Base-by-base conservation (phyloP, 1,140 invertebrate genomes). In the Cyphomyrmex costatus region DNA sequence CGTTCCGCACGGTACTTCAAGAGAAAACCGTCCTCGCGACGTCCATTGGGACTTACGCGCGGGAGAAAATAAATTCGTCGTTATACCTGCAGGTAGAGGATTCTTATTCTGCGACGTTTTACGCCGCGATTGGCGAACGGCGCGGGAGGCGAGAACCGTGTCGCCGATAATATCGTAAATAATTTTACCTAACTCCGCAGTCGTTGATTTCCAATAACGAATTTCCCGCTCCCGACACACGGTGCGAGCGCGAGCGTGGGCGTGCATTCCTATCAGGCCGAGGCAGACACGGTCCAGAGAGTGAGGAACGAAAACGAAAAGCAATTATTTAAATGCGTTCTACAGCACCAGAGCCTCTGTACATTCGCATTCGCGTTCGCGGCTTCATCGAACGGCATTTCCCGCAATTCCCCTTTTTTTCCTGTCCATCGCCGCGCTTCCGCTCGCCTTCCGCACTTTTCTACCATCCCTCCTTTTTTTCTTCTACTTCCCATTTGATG, bases 291-390 rank as follows among this genome's bases (percentile, higher is more conserved):
- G 16, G 24, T 1, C n/a, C 14, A 65, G 8, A 30, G 51, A 42
- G 24, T 51, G 30, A 56, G 33, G 42, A 33, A 63, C 53, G 78
- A 89, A 83, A 89, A 87, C 88, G 88, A 79, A 82, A 90, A 91
- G 90, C 84, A 90, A 91, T 90, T 91, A 90, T 91, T 91, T 85
- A 89, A 91, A 90, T 91, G 90, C 87, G 76, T 79, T 82, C 77
- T 60, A 56, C 63, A 46, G 21, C 53, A 33, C 51, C 24, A 58
- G 24, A 33, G 36, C 58, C 27, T 49, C 27, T 63, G 3, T 68
- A 16, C 16, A 51, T 78, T 70, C 51, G 65, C 36, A 42, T 66
- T 51, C 51, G 65, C 46, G 66, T 65, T 76, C 86, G 49, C 61
- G 49, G 33, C 36, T 49, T 68, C 53, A 83, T 83, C 65, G 68